Percentiles rank a stretch among this genome's conserved stretches.
phyloP scores from a whole-genome alignment of 2,888 invertebrate genomes.

The Stratiomys singularior region DNA sequence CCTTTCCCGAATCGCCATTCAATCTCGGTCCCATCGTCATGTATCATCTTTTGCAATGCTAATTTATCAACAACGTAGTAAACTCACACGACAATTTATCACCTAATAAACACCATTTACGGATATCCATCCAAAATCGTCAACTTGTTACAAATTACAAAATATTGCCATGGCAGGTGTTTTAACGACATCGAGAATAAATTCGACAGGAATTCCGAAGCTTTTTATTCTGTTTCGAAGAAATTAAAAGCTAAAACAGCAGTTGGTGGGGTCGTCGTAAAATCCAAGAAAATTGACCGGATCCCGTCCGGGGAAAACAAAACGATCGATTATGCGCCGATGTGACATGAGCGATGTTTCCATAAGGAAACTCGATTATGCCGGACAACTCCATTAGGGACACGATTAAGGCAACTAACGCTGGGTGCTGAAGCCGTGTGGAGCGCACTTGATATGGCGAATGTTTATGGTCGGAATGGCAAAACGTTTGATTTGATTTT shows the following conservation, averaged over 20 bases:
- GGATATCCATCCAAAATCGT: not conserved
- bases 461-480: too few species aligned
- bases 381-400: conserved; percentile 8
- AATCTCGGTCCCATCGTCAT: too few species aligned
- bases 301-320: not conserved
- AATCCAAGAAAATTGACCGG: not conserved
- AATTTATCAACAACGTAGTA: not conserved
- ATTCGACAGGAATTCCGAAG: not conserved
- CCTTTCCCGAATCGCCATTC: too few species aligned
- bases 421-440: too few species aligned
- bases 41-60: not conserved
- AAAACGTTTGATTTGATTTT: too few species aligned
- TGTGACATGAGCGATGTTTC: not conserved
- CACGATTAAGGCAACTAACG: too few species aligned
- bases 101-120: not conserved
- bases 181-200: not conserved
- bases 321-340: conserved; percentile 7
- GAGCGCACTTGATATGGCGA: too few species aligned
- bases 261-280: not conserved
- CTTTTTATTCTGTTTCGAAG: too few species aligned
- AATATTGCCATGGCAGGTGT: conserved; percentile 18
- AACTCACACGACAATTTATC: not conserved
- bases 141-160: conserved; percentile 17
- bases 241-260: not conserved
- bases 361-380: conserved; percentile 26